phyloP scores from a whole-genome alignment of 2,113 vertebrate species.

The Orycteropus afer region DNA sequence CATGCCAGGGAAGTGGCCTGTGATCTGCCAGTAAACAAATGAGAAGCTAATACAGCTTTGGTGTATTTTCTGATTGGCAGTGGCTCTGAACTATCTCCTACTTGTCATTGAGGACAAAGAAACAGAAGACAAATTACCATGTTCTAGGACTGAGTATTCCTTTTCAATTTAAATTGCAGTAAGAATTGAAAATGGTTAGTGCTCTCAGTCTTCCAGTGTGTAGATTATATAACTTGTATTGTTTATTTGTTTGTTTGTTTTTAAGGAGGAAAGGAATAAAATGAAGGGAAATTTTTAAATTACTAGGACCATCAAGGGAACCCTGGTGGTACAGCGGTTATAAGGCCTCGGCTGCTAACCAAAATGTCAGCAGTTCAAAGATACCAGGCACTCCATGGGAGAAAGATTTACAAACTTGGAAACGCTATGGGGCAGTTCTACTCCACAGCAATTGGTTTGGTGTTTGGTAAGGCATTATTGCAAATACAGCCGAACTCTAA shows the following conservation, averaged over 20 bases:
- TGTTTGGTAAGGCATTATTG: no score
- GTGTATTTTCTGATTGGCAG: conserved; percentile 51
- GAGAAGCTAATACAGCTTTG: conserved; percentile 56
- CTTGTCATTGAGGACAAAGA: conserved; percentile 62
- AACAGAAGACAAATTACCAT: conserved; percentile 52
- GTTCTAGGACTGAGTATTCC: conserved; percentile 63
- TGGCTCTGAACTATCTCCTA: conserved; percentile 70
- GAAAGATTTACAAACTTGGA: no score
- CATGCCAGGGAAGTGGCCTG: conserved; percentile 10
- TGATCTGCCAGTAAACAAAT: conserved; percentile 64
- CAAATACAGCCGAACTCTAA: conserved; percentile 55
- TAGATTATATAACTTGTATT: conserved; percentile 72
- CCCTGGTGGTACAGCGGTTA: no score
- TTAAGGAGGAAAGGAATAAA: conserved; percentile 48
- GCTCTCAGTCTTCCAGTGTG: conserved; percentile 55
- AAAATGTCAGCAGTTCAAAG: no score
- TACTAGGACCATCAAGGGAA: conserved; percentile 41
- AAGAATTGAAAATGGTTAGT: conserved; percentile 67
- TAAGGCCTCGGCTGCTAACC: no score
- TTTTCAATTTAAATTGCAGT: conserved; percentile 63
- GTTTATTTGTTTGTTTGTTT: conserved; percentile 47
- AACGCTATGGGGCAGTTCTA: no score
- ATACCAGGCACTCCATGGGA: no score
- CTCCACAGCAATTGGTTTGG: no score
- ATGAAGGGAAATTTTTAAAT: conserved; percentile 31